A percentile compares a stretch with the other conserved stretches of the same genome.
Evolutionary conservation across 2,888 invertebrate genomes (phyloP).

Genomic region (Apamea anceps): DNA sequence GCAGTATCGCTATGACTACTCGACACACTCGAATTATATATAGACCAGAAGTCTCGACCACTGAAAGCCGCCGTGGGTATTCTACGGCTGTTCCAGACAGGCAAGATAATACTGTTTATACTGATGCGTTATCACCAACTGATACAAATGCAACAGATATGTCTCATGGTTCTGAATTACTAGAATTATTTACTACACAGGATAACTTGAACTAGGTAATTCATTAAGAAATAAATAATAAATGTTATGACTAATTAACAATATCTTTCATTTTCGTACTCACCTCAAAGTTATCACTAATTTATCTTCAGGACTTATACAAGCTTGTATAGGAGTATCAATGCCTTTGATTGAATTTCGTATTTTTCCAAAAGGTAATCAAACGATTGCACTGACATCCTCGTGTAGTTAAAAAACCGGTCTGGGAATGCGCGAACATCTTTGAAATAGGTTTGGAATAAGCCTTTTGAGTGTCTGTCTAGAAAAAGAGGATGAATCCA

Average conservation of each 20-base stretch:
- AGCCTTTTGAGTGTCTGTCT: too few relatives aligned
- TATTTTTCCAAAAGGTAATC: too few relatives aligned
- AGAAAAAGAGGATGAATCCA: too few relatives aligned
- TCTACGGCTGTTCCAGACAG: neutral
- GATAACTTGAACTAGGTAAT: conserved; percentile 11
- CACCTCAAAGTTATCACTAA: neutral
- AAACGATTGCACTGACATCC: too few relatives aligned
- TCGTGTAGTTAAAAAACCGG: too few relatives aligned
- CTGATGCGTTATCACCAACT: neutral
- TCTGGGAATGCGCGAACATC: too few relatives aligned
- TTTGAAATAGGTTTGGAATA: too few relatives aligned
- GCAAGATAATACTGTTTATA: neutral
- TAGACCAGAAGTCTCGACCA: neutral
- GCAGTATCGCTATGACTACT: conserved; percentile 66
- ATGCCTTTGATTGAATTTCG: neutral
- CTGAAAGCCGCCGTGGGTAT: neutral
- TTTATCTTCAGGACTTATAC: neutral
- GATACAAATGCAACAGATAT: conserved; percentile 64
- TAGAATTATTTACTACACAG: conserved; percentile 64
- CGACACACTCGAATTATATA: conserved; percentile 28
- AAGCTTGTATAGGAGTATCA: neutral
- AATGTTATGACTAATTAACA: neutral
- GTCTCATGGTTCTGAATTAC: conserved; percentile 68
- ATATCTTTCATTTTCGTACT: conserved; percentile 1
- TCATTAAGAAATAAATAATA: neutral